Evolutionary conservation across 92 coral and sea anemone genomes (phyloP).

Genomic region (Palythoa heliodiscus): DNA sequence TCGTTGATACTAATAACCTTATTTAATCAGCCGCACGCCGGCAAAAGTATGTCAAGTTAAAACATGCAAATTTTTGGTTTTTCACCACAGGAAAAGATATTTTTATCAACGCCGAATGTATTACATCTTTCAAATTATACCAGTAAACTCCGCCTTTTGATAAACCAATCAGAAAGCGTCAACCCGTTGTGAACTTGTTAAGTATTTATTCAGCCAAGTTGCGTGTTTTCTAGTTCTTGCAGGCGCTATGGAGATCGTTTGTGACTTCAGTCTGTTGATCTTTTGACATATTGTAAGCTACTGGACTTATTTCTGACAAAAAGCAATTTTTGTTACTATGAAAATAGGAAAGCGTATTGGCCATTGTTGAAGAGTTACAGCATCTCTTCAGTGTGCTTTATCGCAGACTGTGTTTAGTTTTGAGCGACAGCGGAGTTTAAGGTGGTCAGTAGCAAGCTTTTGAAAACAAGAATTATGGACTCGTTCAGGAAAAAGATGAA

Average conservation of each 20-base stretch:
- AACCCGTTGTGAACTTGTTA: slow-evolving; percentile 7
- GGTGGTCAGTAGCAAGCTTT: too few species aligned
- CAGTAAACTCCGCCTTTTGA: background rate
- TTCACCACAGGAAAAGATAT: background rate
- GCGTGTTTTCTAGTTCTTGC: slow-evolving; percentile 59
- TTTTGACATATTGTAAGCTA: slow-evolving; percentile 2
- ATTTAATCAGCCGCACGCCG: too few species aligned
- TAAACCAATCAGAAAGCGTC: slow-evolving; percentile 23
- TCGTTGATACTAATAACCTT: too few species aligned
- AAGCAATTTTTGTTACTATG: background rate
- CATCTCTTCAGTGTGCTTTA: background rate
- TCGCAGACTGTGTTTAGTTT: background rate
- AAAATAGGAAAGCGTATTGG: background rate
- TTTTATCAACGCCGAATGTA: background rate
- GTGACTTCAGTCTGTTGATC: slow-evolving; percentile 19
- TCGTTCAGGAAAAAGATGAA: background rate
- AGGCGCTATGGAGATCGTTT: slow-evolving; percentile 77
- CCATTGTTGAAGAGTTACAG: background rate
- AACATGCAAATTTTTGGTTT: background rate
- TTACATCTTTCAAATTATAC: background rate
- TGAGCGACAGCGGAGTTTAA: background rate
- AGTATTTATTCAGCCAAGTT: slow-evolving; percentile 76
- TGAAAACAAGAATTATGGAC: background rate
- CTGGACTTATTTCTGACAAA: slow-evolving; percentile 2
- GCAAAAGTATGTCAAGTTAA: too few species aligned